Percentiles rank a stretch among this genome's conserved stretches.
Conservation (phyloP, 2,888 invertebrate genomes). For the Molorchus minor region DNA sequence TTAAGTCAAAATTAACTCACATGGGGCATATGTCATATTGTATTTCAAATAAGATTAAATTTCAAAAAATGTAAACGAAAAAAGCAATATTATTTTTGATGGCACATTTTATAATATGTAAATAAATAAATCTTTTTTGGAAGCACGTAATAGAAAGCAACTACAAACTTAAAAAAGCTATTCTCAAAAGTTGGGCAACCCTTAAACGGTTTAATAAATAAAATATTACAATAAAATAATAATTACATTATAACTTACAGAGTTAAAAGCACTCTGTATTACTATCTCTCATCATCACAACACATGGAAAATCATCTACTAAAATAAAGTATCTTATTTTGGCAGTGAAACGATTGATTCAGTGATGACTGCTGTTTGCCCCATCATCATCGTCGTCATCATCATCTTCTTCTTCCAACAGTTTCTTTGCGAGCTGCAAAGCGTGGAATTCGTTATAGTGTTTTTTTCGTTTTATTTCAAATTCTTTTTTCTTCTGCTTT, state of each 20-base stretch:
- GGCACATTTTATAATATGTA: conserved; percentile 29
- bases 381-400: conserved; percentile 68
- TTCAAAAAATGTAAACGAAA: too few species aligned
- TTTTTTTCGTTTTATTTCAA: conserved; percentile 92
- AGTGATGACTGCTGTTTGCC: conserved; percentile 22
- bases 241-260: conserved; percentile 35
- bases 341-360: conserved; percentile 17
- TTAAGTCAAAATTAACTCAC: too few species aligned
- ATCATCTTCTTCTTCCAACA: conserved; percentile 90
- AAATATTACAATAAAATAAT: conserved; percentile 28
- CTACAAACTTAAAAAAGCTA: conserved; percentile 24
- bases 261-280: conserved; percentile 29
- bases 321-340: conserved; percentile 28
- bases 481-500: conserved; percentile 75
- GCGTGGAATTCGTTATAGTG: conserved; percentile 99
- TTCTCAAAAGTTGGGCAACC: conserved; percentile 33
- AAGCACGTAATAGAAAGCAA: conserved; percentile 28
- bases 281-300: conserved; percentile 39
- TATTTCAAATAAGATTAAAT: too few species aligned
- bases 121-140: too few species aligned
- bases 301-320: conserved; percentile 36
- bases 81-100: conserved; percentile 26
- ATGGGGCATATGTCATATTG: too few species aligned
- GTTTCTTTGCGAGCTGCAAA: conserved; percentile 88
- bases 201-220: conserved; percentile 35